Percentiles rank a stretch among this genome's conserved stretches.
phyloP scores from a whole-genome alignment of 2,113 vertebrate species.

The Harpagus bidentatus region DNA sequence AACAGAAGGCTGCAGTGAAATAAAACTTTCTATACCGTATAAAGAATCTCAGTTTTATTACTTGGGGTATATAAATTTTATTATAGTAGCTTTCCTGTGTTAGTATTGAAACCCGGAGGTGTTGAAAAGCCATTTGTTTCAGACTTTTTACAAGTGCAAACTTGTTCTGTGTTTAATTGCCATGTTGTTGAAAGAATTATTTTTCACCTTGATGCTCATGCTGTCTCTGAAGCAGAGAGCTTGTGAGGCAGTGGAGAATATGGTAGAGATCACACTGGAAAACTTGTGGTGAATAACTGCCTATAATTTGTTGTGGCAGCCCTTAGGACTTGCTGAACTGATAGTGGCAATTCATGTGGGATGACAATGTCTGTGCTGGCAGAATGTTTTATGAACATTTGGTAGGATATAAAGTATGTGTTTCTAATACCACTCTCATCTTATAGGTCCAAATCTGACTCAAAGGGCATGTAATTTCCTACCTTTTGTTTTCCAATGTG shows the following conservation, averaged over 20 bases:
- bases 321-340: background rate
- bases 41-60: background rate
- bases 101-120: background rate
- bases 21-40: background rate
- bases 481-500: background rate
- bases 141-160: background rate
- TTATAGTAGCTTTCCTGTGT: background rate
- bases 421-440: background rate
- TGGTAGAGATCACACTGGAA: background rate
- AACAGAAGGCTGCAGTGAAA: background rate
- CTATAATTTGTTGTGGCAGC: background rate
- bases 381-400: background rate
- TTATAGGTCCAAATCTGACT: background rate
- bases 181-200: background rate
- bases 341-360: background rate
- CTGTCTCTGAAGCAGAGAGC: background rate
- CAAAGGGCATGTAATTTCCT: background rate
- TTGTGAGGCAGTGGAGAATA: background rate
- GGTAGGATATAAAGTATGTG: background rate
- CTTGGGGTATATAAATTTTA: background rate
- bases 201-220: background rate
- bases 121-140: background rate
- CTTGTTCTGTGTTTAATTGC: background rate
- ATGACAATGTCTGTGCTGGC: background rate
- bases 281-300: background rate